Conservation (phyloP, 2,888 invertebrate genomes). For the Ceratothoa steindachneri region DNA sequence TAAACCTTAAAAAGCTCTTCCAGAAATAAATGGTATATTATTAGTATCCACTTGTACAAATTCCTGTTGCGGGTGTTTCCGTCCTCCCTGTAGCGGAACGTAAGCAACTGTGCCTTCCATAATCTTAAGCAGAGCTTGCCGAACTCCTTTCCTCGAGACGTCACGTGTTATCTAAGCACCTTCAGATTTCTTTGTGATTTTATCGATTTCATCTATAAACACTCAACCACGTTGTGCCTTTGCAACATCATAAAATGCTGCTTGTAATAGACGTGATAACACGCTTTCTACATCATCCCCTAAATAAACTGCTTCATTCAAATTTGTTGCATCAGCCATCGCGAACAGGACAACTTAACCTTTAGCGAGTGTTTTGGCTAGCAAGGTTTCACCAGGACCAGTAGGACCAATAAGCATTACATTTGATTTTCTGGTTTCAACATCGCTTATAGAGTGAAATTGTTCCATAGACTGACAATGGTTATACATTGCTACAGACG, state of each 20-base stretch:
- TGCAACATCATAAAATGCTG: not conserved
- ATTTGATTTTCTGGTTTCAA: not conserved
- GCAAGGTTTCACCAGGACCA: conserved; percentile 49
- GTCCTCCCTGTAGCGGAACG: conserved; percentile 42
- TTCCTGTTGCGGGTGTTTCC: conserved; percentile 9
- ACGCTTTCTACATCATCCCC: conserved; percentile 50
- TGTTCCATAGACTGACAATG: not conserved
- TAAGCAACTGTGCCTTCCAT: conserved; percentile 47
- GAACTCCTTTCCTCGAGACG: conserved; percentile 50
- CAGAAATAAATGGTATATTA: conserved; percentile 4
- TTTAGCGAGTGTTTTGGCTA: conserved; percentile 49
- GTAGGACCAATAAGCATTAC: not conserved
- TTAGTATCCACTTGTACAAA: conserved; percentile 4
- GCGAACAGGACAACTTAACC: conserved; percentile 49
- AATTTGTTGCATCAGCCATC: conserved; percentile 49
- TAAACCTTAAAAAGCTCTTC: conserved; percentile 1
- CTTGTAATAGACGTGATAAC: conserved; percentile 23
- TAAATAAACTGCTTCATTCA: conserved; percentile 51
- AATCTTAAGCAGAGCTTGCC: conserved; percentile 48
- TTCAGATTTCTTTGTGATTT: not conserved
- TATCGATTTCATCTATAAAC: not conserved
- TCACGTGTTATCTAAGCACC: conserved; percentile 41
- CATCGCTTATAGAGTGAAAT: not conserved
- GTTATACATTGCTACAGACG: not conserved
- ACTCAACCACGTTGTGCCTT: not conserved